Conservation (phyloP, 2,888 invertebrate genomes). For the Himalopsyche kuldschensis region DNA sequence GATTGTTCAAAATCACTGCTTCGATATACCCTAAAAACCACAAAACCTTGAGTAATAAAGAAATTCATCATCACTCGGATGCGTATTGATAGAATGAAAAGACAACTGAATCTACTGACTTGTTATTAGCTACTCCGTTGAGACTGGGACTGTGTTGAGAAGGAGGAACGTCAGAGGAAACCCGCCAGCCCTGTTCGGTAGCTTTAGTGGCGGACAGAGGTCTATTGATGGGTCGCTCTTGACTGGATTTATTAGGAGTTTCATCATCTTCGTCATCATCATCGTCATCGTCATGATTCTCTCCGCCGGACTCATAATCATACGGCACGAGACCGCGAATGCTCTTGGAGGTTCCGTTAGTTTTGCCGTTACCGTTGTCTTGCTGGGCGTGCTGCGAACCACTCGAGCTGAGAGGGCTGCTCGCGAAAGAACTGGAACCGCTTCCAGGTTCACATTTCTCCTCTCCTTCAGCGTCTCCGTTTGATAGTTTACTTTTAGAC, state of each 20-base stretch:
- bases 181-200: conserved; percentile 54
- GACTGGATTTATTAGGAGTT: conserved; percentile 40
- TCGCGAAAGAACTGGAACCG: neutral
- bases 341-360: conserved; percentile 18
- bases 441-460: neutral
- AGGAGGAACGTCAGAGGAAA: conserved; percentile 51
- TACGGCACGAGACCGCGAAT: conserved; percentile 58
- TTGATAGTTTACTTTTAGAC: neutral
- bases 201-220: conserved; percentile 51
- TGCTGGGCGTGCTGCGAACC: neutral
- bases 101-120: conserved; percentile 42
- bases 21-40: conserved; percentile 6
- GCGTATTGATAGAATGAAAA: too few relatives aligned
- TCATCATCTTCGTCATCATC: neutral
- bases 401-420: neutral
- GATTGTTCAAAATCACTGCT: conserved; percentile 25
- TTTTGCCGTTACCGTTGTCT: neutral
- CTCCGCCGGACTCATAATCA: conserved; percentile 62
- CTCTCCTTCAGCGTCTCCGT: neutral
- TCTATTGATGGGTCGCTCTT: conserved; percentile 42
- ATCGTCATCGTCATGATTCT: conserved; percentile 45
- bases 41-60: neutral
- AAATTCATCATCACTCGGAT: too few relatives aligned
- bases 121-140: conserved; percentile 56
- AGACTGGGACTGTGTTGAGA: conserved; percentile 55